These are phyloP conservation scores for Muscicapa adusta DNA, from an alignment of 2,113 vertebrate genomes.

Conservation along the genomic window DNA sequence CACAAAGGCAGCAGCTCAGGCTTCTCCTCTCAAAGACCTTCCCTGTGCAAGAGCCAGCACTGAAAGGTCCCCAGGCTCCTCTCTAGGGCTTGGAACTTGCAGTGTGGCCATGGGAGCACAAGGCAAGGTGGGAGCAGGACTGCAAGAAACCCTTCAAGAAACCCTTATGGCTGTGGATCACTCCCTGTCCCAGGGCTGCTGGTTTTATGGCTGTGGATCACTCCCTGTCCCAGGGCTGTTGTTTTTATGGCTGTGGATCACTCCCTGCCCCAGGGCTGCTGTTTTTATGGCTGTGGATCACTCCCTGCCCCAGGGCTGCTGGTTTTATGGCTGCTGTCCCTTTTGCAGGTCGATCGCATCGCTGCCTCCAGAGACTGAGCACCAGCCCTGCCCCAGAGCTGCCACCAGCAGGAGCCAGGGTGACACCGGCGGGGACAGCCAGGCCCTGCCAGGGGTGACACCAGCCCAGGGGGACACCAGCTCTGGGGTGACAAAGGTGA, in stretches of 20 bases:
- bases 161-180: neutral
- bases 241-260: neutral
- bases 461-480: too few species aligned
- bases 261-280: neutral
- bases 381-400: neutral
- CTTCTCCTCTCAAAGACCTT: neutral
- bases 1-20: neutral
- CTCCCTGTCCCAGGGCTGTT: neutral
- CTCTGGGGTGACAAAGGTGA: too few species aligned
- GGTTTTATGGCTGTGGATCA: neutral
- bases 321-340: neutral
- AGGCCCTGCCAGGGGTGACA: neutral
- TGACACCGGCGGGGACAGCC: neutral
- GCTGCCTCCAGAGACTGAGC: conserved; percentile 21
- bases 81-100: too few species aligned
- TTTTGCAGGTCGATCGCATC: conserved; percentile 45
- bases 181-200: neutral
- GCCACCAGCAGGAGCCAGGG: neutral
- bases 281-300: neutral
- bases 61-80: neutral
- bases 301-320: neutral
- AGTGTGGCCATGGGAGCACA: accelerated
- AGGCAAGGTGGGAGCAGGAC: neutral
- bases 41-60: accelerated
- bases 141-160: neutral